Evolutionary conservation across 2,797 vertebrate species (phyloP), one percentile per base, ranked within the genome.

Genomic region (Lindbergichthys nudifrons): DNA sequence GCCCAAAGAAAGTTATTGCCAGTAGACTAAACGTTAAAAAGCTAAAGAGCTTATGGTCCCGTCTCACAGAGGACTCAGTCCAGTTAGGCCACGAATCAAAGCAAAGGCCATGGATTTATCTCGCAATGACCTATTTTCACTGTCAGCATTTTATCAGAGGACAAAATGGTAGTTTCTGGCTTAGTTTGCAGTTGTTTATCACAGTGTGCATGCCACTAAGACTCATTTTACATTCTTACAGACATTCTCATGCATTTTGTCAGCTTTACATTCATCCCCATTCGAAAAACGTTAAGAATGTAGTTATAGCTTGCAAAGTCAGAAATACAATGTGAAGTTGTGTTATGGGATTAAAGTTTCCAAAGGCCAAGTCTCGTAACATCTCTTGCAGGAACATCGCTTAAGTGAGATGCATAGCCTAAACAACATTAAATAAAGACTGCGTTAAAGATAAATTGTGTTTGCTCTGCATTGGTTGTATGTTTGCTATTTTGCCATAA

Each of bases 81-180:
- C 61, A 48, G 51, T 46, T 7, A 65, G 51, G 42, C 50, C 53
- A 26, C 4, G 76, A 77, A 65, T 77, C 46, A 81, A 82, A 77
- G 73, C 79, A 82, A 79, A 65, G 59, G 69, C 52, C 60, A 5
- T 16, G 73, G 81, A 83, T 77, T 80, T 79, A 85, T 81, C 23
- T 48, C 58, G 54, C 75, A 54, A 14, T 82, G 86, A 88, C 83
- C 87, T 73, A 87, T 74, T 89, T 87, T 68, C 65, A 78, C 57
- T 61, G 52, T 75, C 59, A 70, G 67, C 68, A 15, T 65, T 74
- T 64, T 57, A 30, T 62, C 16, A 56, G 45, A 16, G 7, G n/a
- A 58, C 46, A 54, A 32, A 65, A 57, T 0, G 1, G 21, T n/a
- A 30, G 65, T 26, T 42, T 78, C 26, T 78, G n/a, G 53, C 23